phyloP scores from a whole-genome alignment of 2,888 invertebrate genomes.

The Esperia sulphurella region DNA sequence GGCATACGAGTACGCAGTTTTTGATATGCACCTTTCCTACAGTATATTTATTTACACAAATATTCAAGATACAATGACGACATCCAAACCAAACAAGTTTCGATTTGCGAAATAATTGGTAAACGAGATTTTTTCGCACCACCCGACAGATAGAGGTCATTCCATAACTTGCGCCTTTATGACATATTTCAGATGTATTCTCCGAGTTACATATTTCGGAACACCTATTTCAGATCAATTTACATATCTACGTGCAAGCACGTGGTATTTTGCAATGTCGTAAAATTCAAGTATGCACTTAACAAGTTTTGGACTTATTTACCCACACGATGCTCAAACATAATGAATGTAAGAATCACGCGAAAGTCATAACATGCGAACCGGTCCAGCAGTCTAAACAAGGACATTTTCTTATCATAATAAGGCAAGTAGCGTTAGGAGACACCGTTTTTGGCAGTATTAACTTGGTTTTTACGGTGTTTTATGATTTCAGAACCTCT shows the following conservation, averaged over 20 bases:
- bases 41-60: background rate
- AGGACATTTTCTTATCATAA: conserved; percentile 23
- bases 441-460: conserved; percentile 19
- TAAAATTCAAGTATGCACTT: conserved; percentile 9
- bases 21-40: no score
- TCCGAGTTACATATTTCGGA: background rate
- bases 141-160: conserved; percentile 43
- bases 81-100: conserved; percentile 41
- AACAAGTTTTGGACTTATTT: background rate
- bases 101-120: conserved; percentile 51
- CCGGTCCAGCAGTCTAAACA: conserved; percentile 22
- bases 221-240: background rate
- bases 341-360: conserved; percentile 19
- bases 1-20: no score
- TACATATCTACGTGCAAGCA: background rate
- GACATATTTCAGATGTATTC: conserved; percentile 26
- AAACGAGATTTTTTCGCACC: conserved; percentile 48
- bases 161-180: conserved; percentile 29
- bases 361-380: conserved; percentile 18
- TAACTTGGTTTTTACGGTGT: conserved; percentile 17
- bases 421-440: conserved; percentile 21
- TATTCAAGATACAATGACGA: conserved; percentile 32
- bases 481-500: conserved; percentile 10
- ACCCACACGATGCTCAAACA: background rate
- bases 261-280: conserved; percentile 9